A percentile compares a stretch with the other conserved stretches of the same genome.
phyloP scores from a whole-genome alignment of 2,113 vertebrate species.

The Blennius ocellaris region DNA sequence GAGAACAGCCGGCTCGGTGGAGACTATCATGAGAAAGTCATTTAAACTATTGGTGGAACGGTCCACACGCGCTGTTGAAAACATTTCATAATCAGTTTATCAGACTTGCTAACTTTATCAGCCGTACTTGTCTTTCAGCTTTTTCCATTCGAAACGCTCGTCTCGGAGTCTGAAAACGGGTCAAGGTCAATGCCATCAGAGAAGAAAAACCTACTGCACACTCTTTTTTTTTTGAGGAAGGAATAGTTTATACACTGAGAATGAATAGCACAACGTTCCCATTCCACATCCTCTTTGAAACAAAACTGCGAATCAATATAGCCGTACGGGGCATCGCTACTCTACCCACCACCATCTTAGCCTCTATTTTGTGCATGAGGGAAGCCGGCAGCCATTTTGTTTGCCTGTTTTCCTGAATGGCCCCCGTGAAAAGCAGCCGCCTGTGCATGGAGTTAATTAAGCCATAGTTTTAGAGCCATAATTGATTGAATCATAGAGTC shows the following conservation, averaged over 20 bases:
- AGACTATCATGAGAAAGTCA: slow-evolving; percentile 57
- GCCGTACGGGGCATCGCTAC: slow-evolving; percentile 59
- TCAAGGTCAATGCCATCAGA: slow-evolving; percentile 59
- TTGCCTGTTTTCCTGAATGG: slow-evolving; percentile 60
- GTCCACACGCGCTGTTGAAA: slow-evolving; percentile 39
- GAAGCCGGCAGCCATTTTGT: slow-evolving; percentile 79
- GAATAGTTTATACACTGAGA: slow-evolving; percentile 16
- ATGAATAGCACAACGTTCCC: slow-evolving; percentile 55
- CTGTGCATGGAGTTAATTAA: slow-evolving; percentile 81
- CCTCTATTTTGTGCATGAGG: slow-evolving; percentile 55
- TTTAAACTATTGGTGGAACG: slow-evolving; percentile 37
- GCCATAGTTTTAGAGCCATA: slow-evolving; percentile 79
- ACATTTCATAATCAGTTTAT: slow-evolving; percentile 54
- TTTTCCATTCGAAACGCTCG: slow-evolving; percentile 45
- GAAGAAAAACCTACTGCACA: slow-evolving; percentile 34
- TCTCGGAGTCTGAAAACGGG: slow-evolving; percentile 49
- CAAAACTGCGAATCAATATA: slow-evolving; percentile 70
- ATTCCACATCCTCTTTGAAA: slow-evolving; percentile 53
- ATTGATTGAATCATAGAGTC: slow-evolving; percentile 82
- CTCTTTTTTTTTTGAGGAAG: slow-evolving; percentile 7
- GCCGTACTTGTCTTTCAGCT: slow-evolving; percentile 35
- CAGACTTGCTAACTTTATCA: slow-evolving; percentile 46
- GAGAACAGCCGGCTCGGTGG: slow-evolving; percentile 10
- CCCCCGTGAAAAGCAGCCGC: slow-evolving; percentile 64
- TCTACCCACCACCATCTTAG: slow-evolving; percentile 74